phyloP scores from a whole-genome alignment of 2,113 vertebrate genomes.

The Xiphophorus maculatus region DNA sequence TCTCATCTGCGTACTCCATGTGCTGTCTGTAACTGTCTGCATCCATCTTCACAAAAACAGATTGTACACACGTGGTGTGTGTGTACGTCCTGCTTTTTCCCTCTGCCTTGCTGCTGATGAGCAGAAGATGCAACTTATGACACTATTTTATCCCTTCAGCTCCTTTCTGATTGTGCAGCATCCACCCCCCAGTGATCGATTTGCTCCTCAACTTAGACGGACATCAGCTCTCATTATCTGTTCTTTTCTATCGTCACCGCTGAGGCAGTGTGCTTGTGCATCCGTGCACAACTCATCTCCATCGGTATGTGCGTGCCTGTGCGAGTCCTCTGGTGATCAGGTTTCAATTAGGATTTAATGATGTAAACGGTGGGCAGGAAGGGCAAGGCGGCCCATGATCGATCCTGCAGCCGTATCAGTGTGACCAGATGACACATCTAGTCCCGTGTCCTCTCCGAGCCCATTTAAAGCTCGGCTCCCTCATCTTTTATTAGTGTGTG shows the following conservation, averaged over 20 bases:
- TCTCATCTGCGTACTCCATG: conserved; percentile 9
- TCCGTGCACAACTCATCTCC: not conserved
- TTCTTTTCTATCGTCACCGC: conserved; percentile 40
- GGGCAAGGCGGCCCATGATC: conserved; percentile 49
- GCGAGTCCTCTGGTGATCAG: conserved; percentile 27
- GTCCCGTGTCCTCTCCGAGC: conserved; percentile 33
- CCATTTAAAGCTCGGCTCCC: conserved; percentile 4
- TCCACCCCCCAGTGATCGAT: conserved; percentile 15
- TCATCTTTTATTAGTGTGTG: not conserved
- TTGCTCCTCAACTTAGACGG: conserved; percentile 45
- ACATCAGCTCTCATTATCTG: conserved; percentile 45
- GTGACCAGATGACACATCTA: conserved; percentile 43
- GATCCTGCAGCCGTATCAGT: conserved; percentile 54
- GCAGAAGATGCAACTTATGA: conserved; percentile 16
- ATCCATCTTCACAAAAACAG: not conserved
- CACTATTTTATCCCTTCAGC: conserved; percentile 17
- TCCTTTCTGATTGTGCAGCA: conserved; percentile 32
- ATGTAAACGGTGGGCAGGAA: conserved; percentile 42
- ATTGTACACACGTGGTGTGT: not conserved
- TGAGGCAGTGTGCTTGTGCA: conserved; percentile 23
- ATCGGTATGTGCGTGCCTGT: not conserved
- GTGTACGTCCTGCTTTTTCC: not conserved
- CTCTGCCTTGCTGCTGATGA: not conserved
- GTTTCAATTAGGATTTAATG: conserved; percentile 62
- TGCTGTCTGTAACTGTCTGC: conserved; percentile 11